A percentile compares a stretch with the other conserved stretches of the same genome.
These are phyloP conservation scores for Leuctra nigra DNA, from an alignment of 2,888 invertebrate species.

Conservation along the genomic window DNA sequence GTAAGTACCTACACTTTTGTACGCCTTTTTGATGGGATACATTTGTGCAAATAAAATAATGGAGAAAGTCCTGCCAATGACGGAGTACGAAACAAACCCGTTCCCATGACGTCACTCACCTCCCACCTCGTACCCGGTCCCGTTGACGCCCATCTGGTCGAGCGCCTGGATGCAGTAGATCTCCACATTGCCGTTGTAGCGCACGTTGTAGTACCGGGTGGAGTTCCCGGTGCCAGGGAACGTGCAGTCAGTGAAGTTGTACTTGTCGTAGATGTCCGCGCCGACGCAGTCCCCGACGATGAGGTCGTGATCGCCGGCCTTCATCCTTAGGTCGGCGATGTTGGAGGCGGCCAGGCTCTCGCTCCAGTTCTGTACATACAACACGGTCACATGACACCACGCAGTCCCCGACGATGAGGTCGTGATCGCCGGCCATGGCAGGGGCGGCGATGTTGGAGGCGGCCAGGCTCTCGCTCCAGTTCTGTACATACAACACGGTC, in stretches of 20 bases:
- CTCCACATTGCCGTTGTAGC: conserved; percentile 1
- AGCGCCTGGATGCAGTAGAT: background rate
- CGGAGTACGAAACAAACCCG: too few species aligned
- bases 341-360: too few species aligned
- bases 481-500: too few species aligned
- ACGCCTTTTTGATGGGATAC: too few species aligned
- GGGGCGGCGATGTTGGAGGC: too few species aligned
- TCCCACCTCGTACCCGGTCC: background rate
- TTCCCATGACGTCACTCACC: background rate
- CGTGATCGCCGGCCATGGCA: conserved; percentile 6
- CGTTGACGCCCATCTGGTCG: background rate
- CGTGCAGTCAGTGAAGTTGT: conserved; percentile 7
- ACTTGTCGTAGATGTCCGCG: conserved; percentile 10
- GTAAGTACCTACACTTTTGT: too few species aligned
- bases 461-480: too few species aligned
- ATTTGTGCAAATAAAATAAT: too few species aligned
- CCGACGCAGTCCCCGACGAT: conserved; percentile 5
- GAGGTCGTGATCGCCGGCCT: conserved; percentile 4
- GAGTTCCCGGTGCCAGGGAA: background rate
- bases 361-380: too few species aligned
- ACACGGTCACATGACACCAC: too few species aligned
- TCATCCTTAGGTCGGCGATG: too few species aligned
- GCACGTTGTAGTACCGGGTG: background rate
- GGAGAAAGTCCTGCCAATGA: too few species aligned
- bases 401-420: background rate